Conservation (phyloP, 2,797 vertebrate species). For the Acipenser oxyrinchus region DNA sequence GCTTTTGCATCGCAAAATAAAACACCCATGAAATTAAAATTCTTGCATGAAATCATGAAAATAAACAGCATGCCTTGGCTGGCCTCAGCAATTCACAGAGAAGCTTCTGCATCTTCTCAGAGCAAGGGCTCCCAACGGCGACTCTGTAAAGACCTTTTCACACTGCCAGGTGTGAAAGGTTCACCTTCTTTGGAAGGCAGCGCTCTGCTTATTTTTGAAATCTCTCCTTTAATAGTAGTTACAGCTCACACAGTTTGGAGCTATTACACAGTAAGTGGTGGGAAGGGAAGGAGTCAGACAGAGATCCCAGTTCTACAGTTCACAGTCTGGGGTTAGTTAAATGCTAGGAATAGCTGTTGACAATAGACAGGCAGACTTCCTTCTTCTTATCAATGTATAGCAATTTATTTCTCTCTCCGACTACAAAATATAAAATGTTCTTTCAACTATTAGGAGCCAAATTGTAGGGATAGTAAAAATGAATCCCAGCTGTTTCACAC, state of each 20-base stretch:
- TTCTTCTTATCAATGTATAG: neutral
- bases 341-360: constrained; percentile 1
- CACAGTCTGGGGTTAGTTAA: constrained; percentile 13
- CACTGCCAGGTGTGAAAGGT: constrained; percentile 77
- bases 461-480: no score
- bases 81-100: constrained; percentile 79
- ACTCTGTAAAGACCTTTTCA: constrained; percentile 43
- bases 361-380: neutral
- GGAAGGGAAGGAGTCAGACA: constrained; percentile 38
- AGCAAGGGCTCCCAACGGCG: constrained; percentile 43
- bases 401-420: no score
- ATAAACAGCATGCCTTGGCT: constrained; percentile 91
- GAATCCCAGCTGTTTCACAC: no score
- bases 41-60: constrained; percentile 92
- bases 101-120: constrained; percentile 83
- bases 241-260: constrained; percentile 69
- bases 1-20: constrained; percentile 77
- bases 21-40: constrained; percentile 96
- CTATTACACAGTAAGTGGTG: constrained; percentile 72
- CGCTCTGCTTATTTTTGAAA: constrained; percentile 63
- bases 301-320: constrained; percentile 4
- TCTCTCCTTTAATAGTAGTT: constrained; percentile 69
- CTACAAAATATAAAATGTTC: no score
- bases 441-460: no score
- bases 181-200: constrained; percentile 58